phyloP scores from a whole-genome alignment of 2,113 vertebrate genomes.

The Cyphomyrus discorhynchus region DNA sequence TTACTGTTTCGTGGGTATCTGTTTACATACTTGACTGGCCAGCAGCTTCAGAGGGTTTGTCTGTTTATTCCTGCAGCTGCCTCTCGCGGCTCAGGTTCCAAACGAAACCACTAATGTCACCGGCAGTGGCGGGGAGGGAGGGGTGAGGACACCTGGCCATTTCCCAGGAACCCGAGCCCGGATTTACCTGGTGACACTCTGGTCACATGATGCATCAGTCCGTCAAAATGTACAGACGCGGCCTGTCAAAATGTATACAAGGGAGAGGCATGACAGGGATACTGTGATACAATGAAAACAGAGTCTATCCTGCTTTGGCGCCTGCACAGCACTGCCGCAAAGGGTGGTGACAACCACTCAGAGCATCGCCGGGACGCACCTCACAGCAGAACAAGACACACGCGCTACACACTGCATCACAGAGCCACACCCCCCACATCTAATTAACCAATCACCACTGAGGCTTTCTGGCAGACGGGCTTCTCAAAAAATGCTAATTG shows the following conservation, averaged over 20 bases:
- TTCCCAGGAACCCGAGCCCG: background rate
- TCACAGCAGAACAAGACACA: background rate
- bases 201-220: background rate
- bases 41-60: background rate
- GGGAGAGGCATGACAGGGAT: background rate
- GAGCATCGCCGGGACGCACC: background rate
- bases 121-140: background rate
- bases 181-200: background rate
- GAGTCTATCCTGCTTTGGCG: background rate
- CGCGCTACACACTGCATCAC: background rate
- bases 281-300: background rate
- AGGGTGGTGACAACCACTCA: background rate
- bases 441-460: background rate
- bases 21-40: slow-evolving; percentile 12
- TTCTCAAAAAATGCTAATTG: background rate
- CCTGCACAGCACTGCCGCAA: background rate
- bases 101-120: background rate
- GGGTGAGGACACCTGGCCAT: background rate
- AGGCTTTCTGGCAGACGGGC: background rate
- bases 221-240: background rate
- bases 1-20: slow-evolving; percentile 7
- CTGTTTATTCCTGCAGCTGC: slow-evolving; percentile 7
- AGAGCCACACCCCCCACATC: background rate
- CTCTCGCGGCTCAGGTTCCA: background rate
- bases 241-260: background rate